phyloP scores from a whole-genome alignment of 30 jellyfish, hydroid and myxozoan genomes.

The Morbakka virulenta region DNA sequence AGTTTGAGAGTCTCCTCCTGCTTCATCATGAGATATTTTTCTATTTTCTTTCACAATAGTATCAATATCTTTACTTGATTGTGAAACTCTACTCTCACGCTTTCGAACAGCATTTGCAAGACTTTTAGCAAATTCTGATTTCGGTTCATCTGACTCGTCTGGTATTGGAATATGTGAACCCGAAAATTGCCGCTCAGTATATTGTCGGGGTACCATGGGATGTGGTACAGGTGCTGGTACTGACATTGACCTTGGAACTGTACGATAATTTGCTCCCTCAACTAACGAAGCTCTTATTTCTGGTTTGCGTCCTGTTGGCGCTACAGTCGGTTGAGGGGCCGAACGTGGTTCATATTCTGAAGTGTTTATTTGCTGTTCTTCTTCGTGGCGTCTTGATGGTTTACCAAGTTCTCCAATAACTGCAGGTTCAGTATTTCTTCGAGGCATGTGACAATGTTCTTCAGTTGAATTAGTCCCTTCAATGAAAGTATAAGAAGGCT shows the following conservation, averaged over 20 bases:
- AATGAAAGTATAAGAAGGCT: constrained; percentile 34
- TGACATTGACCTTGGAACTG: constrained; percentile 33
- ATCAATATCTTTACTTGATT: not conserved
- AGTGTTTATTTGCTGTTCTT: not conserved
- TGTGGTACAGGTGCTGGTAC: constrained; percentile 18
- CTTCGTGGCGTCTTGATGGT: not conserved
- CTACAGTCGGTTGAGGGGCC: not conserved
- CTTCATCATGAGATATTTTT: not conserved
- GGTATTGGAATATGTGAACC: not conserved
- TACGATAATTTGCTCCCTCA: not conserved
- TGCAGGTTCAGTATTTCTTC: not conserved
- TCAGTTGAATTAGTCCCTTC: not conserved
- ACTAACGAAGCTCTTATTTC: not conserved
- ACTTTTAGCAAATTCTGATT: constrained; percentile 48
- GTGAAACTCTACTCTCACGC: constrained; percentile 1
- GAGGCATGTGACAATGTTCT: not conserved
- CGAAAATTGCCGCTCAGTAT: constrained; percentile 2
- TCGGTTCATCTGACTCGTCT: constrained; percentile 50
- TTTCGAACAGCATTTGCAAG: constrained; percentile 65
- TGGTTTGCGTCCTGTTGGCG: not conserved
- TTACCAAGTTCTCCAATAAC: not conserved
- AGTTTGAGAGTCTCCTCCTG: not conserved
- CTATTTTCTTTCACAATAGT: not conserved
- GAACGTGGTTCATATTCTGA: not conserved
- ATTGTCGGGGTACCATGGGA: not conserved